These are phyloP conservation scores for Chloroceryle amazona DNA, from an alignment of 2,797 vertebrate species.

Conservation along the genomic window DNA sequence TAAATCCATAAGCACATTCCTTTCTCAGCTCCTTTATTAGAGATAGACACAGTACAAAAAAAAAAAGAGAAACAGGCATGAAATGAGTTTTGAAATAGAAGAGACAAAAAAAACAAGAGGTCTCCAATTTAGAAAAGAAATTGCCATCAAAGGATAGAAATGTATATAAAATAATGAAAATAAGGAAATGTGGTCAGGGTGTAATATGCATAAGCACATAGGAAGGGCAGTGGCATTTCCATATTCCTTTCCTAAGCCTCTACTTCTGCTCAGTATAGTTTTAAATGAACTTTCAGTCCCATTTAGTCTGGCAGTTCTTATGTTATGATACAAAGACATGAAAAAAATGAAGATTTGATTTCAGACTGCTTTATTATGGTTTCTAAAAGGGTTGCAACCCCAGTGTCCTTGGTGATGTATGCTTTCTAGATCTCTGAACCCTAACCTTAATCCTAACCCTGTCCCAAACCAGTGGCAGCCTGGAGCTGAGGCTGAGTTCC, in stretches of 20 bases:
- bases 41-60: not conserved
- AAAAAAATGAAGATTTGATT: not conserved
- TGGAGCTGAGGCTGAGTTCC: too few relatives aligned
- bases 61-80: not conserved
- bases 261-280: not conserved
- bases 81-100: not conserved
- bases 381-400: not conserved
- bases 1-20: not conserved
- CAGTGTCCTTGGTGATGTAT: too few relatives aligned
- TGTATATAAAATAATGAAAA: not conserved
- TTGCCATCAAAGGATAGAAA: not conserved
- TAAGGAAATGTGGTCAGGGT: not conserved
- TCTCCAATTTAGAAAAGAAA: not conserved
- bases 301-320: not conserved
- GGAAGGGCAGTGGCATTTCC: not conserved
- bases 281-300: not conserved
- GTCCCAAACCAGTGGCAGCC: too few relatives aligned
- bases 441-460: too few relatives aligned
- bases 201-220: not conserved
- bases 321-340: not conserved
- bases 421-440: too few relatives aligned
- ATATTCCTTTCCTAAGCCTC: not conserved
- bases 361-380: not conserved
- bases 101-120: not conserved
- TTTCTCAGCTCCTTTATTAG: not conserved